These are phyloP conservation scores for Drosophila flavopinicola DNA, from an alignment of 2,888 invertebrate species.

Conservation along the genomic window DNA sequence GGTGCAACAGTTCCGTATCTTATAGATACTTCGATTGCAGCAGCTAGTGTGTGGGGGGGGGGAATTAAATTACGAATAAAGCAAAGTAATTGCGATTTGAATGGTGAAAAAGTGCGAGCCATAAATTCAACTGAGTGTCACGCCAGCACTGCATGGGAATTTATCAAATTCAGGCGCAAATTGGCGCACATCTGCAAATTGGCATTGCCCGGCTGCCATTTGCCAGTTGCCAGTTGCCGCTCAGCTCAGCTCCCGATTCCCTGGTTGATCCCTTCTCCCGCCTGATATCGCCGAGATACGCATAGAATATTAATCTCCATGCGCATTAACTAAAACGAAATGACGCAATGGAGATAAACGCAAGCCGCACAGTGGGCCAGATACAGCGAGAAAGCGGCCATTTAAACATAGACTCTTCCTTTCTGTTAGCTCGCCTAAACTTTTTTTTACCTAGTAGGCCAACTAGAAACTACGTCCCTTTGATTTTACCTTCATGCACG, in stretches of 20 bases:
- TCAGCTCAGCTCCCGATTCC: constrained; percentile 20
- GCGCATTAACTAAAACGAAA: constrained; percentile 77
- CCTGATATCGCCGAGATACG: constrained; percentile 65
- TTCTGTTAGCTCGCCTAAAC: no score
- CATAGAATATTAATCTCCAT: constrained; percentile 79
- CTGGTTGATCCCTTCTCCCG: constrained; percentile 7
- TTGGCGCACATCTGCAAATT: constrained; percentile 78
- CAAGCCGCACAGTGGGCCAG: constrained; percentile 50
- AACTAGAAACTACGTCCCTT: no score
- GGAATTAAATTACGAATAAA: constrained; percentile 77
- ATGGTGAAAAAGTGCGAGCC: constrained; percentile 76
- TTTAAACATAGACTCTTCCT: no score
- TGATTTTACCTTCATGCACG: no score
- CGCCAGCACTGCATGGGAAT: constrained; percentile 78
- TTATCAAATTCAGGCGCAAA: constrained; percentile 80
- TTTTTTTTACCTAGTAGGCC: no score
- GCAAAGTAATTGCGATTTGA: constrained; percentile 81
- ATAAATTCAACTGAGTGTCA: constrained; percentile 83
- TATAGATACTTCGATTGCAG: constrained; percentile 32
- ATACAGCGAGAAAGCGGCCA: neutral
- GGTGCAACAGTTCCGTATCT: constrained; percentile 35
- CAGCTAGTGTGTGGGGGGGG: constrained; percentile 7
- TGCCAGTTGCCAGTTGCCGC: constrained; percentile 8
- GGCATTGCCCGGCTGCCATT: constrained; percentile 42
- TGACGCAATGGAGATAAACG: constrained; percentile 69